Evolutionary conservation across 2,113 vertebrate species (phyloP), one percentile per base, ranked within the genome.

Genomic region (Heterotilapia buettikoferi): DNA sequence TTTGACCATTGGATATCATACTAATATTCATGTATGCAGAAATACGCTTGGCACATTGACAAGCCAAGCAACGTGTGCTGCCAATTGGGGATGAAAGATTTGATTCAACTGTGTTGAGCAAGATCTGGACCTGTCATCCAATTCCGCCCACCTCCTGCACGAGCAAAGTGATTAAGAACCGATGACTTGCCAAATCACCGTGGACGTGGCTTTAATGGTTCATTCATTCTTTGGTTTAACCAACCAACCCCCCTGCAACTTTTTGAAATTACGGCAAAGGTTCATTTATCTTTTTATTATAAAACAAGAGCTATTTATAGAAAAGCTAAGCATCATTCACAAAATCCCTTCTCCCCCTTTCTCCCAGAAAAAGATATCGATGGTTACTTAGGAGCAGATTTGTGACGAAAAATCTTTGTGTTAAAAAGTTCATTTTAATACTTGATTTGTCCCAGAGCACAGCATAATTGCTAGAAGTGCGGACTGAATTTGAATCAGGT

Each of bases 101-200:
- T 43, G 59, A 92, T 80, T 93, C 76, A 92, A 87, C 83, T 68
- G 85, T n/a, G 68, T 56, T 18, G 18, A 86, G 84, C 81, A 82
- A 80, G 84, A 90, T 89, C 85, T 85, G 80, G 80, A 83, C 76
- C 85, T 88, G 85, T 93, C 87, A 82, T 71, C 66, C 57, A 54
- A 50, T 80, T 90, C 83, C 33, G 7, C 71, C 84, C 66, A 83
- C 88, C 71, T 71, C 45, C 82, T 82, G 71, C 45, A 53, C 66
- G 81, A 59, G 84, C 80, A 91, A 84, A 89, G 84, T 45, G 76
- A 86, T 82, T 7, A 36, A 88, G 86, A 95, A 89, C 86, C 87
- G 56, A 94, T 91, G 90, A 88, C 68, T 90, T 90, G 84, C 90
- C 81, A 93, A 91, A 93, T 92, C 85, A 88, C 86, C 71, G 45